Evolutionary conservation across 1,140 invertebrate species (phyloP), one percentile per base, ranked within the genome.

Genomic region (Lutraria rhynchaena): DNA sequence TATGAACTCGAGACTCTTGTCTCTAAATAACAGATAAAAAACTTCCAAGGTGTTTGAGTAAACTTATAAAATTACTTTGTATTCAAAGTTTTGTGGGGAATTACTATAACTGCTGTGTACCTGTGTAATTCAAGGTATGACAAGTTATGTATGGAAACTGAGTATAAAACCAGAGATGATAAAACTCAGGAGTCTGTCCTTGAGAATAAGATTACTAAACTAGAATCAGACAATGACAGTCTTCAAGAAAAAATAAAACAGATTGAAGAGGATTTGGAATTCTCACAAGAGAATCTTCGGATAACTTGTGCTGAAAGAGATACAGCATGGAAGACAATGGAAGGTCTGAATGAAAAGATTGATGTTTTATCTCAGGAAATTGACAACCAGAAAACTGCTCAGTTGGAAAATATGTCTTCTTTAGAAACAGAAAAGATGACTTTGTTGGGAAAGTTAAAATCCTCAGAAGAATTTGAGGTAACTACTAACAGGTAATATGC

Each of bases 81-180:
- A n/a, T n/a, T n/a, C n/a, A 55, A 22, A 27, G 19, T 55, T 55
- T 55, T n/a, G 53, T 5, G 4, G 7, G 19, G 19, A 7, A 41
- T 5, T 15, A 41, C 15, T 7, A 41, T 7, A 41, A 7, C 37
- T 15, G 15, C 5, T 41, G 5, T 5, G 15, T 7, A 41, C 4
- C 9, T 7, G 15, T 58, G 11, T n/a, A 11, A 17, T 51, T 77
- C 55, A 37, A 80, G 76, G 33, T 70, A 80, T 80, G 76, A 80
- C 46, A 80, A 80, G 37, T 22, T 80, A 31, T 58, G 55, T 58
- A 51, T 80, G 13, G 76, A 80, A 51, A 55, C 63, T 17, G 76
- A 80, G 49, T 60, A 55, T 33, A 69, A 70, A 60, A 27, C 27
- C 19, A 80, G 53, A 35, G 76, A 80, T 65, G 53, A 27, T 49